Conservation (phyloP, 2,888 invertebrate species). For the Zygogramma bicolorata region DNA sequence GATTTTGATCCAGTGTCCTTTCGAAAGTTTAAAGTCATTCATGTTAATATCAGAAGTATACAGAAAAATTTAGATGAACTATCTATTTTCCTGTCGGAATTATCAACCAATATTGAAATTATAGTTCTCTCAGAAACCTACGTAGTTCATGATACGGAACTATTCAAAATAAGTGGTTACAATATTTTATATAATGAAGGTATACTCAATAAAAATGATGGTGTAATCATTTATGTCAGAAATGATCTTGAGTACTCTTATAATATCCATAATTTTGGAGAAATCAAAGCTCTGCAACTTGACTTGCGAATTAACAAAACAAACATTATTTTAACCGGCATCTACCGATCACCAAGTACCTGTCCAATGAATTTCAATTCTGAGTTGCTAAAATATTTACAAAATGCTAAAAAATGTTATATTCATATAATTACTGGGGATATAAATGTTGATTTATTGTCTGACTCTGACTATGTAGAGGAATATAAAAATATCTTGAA, state of each 20-base stretch:
- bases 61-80: neutral
- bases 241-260: neutral
- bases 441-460: neutral
- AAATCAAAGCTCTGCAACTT: neutral
- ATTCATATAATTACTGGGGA: neutral
- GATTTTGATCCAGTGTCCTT: constrained; percentile 1
- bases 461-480: constrained; percentile 1
- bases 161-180: neutral
- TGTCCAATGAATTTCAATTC: neutral
- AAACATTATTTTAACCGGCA: neutral
- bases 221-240: constrained; percentile 9
- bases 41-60: constrained; percentile 13
- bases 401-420: neutral
- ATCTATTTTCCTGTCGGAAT: neutral
- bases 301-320: neutral
- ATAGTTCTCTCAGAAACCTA: constrained; percentile 15
- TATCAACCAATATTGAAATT: constrained; percentile 2
- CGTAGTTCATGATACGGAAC: neutral
- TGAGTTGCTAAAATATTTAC: neutral
- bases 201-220: constrained; percentile 14
- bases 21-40: constrained; percentile 1
- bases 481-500: constrained; percentile 21
- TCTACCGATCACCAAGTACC: neutral
- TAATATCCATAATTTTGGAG: neutral
- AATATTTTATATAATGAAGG: constrained; percentile 2